phyloP scores from a whole-genome alignment of 2,888 invertebrate genomes.

The Dryobotodes eremita region DNA sequence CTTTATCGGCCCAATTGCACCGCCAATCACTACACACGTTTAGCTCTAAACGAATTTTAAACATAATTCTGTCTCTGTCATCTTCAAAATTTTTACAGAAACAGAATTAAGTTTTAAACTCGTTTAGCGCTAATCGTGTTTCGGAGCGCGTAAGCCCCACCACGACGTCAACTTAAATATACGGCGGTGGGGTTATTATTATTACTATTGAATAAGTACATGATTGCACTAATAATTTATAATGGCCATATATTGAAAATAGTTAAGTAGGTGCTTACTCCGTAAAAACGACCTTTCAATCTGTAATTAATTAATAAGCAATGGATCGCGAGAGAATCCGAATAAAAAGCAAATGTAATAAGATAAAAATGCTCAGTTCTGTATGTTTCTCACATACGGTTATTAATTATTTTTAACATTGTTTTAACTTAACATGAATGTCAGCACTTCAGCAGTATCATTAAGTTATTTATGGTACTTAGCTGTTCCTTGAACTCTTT shows the following conservation, averaged over 20 bases:
- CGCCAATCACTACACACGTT: too few relatives aligned
- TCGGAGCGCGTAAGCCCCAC: too few relatives aligned
- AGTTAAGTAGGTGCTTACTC: background rate
- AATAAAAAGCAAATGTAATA: background rate
- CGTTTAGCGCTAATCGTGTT: too few relatives aligned
- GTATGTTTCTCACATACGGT: background rate
- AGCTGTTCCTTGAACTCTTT: slow-evolving; percentile 38
- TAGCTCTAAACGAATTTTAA: too few relatives aligned
- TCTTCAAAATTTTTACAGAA: too few relatives aligned
- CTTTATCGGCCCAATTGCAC: too few relatives aligned
- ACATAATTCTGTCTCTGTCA: too few relatives aligned
- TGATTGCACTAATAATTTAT: background rate
- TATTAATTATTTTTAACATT: background rate
- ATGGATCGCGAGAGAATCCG: background rate
- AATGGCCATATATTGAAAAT: background rate
- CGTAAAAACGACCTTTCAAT: background rate
- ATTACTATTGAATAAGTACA: background rate
- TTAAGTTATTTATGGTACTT: slow-evolving; percentile 13
- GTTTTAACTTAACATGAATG: slow-evolving; percentile 13
- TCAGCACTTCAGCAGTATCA: background rate
- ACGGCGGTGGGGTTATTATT: too few relatives aligned
- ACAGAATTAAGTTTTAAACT: too few relatives aligned
- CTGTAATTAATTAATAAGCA: background rate
- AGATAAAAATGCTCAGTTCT: background rate
- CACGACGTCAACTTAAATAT: too few relatives aligned